Percentiles rank a stretch among this genome's conserved stretches.
These are phyloP conservation scores for Balaeniceps rex DNA, from an alignment of 2,113 vertebrate species.

Conservation along the genomic window DNA sequence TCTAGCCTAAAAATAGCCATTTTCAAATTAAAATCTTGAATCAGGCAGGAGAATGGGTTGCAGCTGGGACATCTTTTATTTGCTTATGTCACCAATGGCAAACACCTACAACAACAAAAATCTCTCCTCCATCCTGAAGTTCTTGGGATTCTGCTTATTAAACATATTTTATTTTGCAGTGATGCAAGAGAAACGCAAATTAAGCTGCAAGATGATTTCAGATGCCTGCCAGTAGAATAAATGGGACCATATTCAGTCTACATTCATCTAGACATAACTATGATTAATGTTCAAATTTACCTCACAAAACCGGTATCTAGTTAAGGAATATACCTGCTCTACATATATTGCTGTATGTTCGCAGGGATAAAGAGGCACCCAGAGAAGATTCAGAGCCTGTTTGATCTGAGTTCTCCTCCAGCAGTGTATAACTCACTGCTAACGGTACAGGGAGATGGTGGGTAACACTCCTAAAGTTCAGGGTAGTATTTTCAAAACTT, in stretches of 20 bases:
- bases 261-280: not conserved
- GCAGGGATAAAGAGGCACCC: not conserved
- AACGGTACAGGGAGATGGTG: not conserved
- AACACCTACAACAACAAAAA: slow-evolving; percentile 19
- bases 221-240: not conserved
- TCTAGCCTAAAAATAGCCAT: slow-evolving; percentile 73
- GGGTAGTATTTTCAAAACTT: not conserved
- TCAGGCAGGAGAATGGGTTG: not conserved
- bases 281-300: not conserved
- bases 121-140: not conserved
- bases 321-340: not conserved
- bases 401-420: not conserved
- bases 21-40: slow-evolving; percentile 72
- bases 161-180: not conserved
- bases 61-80: slow-evolving; percentile 55
- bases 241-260: slow-evolving; percentile 29
- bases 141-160: not conserved
- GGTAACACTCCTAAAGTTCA: not conserved
- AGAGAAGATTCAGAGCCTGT: not conserved
- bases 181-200: slow-evolving; percentile 9
- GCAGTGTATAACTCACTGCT: not conserved
- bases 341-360: not conserved
- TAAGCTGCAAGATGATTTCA: not conserved
- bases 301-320: not conserved
- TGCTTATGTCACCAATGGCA: slow-evolving; percentile 46